Evolutionary conservation across 2,113 vertebrate species (phyloP).

Genomic region (Anseranas semipalmata): DNA sequence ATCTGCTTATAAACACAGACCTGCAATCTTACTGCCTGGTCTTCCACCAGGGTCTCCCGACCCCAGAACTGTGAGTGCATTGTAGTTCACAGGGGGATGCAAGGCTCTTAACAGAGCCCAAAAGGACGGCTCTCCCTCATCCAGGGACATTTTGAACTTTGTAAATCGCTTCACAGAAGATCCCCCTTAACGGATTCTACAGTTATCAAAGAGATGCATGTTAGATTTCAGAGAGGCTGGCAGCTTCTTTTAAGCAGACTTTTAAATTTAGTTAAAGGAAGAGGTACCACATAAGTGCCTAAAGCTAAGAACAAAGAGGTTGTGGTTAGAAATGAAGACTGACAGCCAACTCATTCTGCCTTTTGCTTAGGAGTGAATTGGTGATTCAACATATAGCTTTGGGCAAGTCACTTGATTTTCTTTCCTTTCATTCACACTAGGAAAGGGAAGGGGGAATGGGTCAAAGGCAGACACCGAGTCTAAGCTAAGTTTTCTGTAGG

Average conservation of each 20-base stretch:
- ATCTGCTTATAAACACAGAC: neutral
- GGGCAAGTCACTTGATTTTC: constrained; percentile 41
- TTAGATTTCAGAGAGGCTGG: neutral
- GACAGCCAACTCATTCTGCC: neutral
- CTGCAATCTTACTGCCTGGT: neutral
- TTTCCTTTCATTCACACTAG: neutral
- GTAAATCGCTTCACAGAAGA: neutral
- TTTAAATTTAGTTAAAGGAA: neutral
- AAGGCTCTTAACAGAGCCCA: neutral
- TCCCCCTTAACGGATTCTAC: neutral
- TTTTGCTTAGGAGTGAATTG: neutral
- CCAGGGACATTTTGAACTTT: neutral
- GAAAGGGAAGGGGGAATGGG: neutral
- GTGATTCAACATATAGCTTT: constrained; percentile 19
- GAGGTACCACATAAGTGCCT: neutral
- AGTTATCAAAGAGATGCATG: neutral
- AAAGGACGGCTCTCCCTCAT: neutral
- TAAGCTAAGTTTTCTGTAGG: constrained; percentile 28
- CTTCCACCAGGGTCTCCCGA: neutral
- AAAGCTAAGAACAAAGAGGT: constrained; percentile 46
- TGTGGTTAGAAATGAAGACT: neutral
- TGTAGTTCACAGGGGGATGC: neutral
- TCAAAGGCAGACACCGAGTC: neutral
- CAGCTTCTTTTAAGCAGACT: neutral
- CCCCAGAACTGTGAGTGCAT: neutral